Percentiles rank a stretch among this genome's conserved stretches.
phyloP scores from a whole-genome alignment of 2,113 vertebrate genomes.

The Stercorarius parasiticus region DNA sequence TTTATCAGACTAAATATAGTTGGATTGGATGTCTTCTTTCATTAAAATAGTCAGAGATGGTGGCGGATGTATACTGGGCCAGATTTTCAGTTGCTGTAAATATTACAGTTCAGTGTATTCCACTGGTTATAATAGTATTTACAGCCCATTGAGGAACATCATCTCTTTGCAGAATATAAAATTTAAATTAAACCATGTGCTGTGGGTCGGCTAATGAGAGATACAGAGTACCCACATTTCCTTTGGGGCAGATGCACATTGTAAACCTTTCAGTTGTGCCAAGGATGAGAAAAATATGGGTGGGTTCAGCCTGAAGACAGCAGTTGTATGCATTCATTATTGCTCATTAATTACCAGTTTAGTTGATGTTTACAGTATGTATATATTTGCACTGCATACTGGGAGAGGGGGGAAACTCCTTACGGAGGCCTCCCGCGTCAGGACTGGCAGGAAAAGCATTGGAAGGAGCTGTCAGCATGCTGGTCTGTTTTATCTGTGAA shows the following conservation, averaged over 20 bases:
- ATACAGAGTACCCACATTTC: neutral
- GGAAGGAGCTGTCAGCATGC: neutral
- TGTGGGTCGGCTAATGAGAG: neutral
- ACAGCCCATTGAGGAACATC: neutral
- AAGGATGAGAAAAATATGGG: neutral
- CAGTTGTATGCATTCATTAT: neutral
- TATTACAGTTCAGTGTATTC: neutral
- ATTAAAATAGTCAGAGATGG: neutral
- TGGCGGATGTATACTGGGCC: neutral
- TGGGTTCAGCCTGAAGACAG: neutral
- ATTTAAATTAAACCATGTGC: neutral
- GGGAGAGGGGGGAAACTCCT: neutral
- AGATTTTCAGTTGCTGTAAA: neutral
- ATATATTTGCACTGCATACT: neutral
- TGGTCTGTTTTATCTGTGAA: neutral
- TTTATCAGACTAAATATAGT: slow-evolving; percentile 46
- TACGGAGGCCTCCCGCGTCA: rapidly evolving
- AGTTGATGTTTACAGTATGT: neutral
- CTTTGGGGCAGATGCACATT: neutral
- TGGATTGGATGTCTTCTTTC: neutral
- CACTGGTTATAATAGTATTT: neutral
- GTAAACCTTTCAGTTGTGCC: neutral
- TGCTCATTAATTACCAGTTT: neutral
- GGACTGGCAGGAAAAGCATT: neutral
- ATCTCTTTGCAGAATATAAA: neutral